Conservation (phyloP, 2,797 vertebrate species). For the Tokudaia tokunoshimensis region DNA sequence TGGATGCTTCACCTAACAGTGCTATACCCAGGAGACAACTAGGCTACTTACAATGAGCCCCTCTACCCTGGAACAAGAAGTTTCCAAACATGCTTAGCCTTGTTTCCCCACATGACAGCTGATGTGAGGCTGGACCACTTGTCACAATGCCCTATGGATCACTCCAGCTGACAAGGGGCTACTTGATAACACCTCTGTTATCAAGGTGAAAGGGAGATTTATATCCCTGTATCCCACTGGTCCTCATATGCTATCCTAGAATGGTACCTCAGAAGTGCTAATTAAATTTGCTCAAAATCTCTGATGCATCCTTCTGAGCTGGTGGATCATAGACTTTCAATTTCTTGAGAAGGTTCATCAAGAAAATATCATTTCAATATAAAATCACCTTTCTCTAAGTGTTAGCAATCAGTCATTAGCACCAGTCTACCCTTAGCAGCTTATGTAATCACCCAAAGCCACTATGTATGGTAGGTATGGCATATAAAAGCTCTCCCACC, state of each 20-base stretch:
- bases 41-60: neutral
- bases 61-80: neutral
- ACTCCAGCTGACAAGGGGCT: neutral
- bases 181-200: neutral
- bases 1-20: neutral
- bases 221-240: neutral
- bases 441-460: neutral
- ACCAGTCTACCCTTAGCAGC: neutral
- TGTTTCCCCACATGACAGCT: neutral
- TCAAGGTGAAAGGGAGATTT: neutral
- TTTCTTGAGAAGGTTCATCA: neutral
- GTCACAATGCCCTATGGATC: neutral
- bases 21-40: neutral
- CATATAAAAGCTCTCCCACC: neutral
- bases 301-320: neutral
- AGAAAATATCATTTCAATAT: neutral
- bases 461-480: neutral
- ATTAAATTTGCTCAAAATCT: neutral
- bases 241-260: neutral
- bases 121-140: neutral
- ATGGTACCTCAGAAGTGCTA: neutral
- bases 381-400: neutral
- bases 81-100: neutral
- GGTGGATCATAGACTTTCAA: neutral
- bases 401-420: neutral